phyloP scores from a whole-genome alignment of 2,113 vertebrate species.

The Muscicapa adusta region DNA sequence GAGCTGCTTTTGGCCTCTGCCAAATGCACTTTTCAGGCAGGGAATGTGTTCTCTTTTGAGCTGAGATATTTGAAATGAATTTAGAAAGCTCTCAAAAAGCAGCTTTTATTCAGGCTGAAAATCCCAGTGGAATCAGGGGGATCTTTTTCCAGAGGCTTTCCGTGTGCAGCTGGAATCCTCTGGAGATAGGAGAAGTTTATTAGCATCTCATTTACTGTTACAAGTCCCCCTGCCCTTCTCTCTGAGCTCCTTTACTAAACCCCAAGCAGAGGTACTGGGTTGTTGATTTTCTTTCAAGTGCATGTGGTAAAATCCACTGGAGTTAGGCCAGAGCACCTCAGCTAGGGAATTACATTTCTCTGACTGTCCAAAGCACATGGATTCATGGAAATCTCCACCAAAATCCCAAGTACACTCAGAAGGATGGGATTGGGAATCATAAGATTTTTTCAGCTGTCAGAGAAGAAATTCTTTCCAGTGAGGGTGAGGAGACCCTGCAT shows the following conservation, averaged over 20 bases:
- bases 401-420: neutral
- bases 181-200: neutral
- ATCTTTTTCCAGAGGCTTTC: neutral
- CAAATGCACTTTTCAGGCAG: rapidly evolving
- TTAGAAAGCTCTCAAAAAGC: neutral
- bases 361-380: rapidly evolving
- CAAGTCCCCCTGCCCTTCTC: neutral
- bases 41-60: neutral
- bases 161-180: neutral
- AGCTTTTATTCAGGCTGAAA: neutral
- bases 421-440: neutral
- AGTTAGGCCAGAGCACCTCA: neutral
- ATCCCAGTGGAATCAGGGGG: neutral
- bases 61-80: neutral
- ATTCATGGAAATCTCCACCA: rapidly evolving
- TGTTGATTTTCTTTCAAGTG: neutral
- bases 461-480: neutral
- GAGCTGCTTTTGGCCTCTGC: neutral
- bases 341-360: neutral
- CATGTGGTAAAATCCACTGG: neutral
- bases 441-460: neutral
- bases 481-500: neutral
- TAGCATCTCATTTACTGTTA: neutral
- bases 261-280: neutral
- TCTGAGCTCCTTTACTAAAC: neutral